Percentiles rank a stretch among this genome's conserved stretches.
Evolutionary conservation across 2,797 vertebrate species (phyloP).

Genomic region (Emys orbicularis): DNA sequence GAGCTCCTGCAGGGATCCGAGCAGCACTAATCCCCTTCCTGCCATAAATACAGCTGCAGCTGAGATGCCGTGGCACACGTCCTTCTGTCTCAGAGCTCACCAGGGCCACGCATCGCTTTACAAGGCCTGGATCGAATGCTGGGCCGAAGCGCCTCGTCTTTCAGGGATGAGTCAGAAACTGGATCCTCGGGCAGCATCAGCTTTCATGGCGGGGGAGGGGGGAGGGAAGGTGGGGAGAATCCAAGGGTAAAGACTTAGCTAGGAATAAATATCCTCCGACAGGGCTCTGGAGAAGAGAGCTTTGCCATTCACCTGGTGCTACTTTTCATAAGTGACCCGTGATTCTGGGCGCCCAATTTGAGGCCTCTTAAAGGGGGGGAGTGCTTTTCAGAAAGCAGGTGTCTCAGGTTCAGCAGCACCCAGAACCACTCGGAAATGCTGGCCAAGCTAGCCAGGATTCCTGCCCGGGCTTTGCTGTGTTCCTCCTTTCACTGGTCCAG

Average conservation of each 20-base stretch:
- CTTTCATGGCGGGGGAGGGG: background rate
- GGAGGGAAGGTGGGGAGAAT: background rate
- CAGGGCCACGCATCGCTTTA: background rate
- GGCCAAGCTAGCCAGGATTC: background rate
- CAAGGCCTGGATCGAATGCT: background rate
- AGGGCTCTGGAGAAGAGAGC: background rate
- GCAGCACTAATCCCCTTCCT: background rate
- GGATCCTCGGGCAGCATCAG: background rate
- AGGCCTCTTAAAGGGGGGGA: background rate
- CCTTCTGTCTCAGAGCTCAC: background rate
- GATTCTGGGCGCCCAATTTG: background rate
- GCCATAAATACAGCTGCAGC: background rate
- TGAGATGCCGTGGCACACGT: background rate
- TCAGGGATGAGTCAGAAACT: constrained; percentile 59
- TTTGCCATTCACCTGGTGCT: background rate
- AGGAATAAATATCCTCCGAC: rapidly evolving
- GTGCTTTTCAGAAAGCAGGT: rapidly evolving
- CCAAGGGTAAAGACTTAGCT: background rate
- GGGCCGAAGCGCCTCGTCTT: constrained; percentile 1
- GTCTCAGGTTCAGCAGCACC: background rate
- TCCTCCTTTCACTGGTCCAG: background rate
- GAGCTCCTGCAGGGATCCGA: background rate
- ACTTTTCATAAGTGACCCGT: background rate
- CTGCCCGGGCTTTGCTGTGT: background rate
- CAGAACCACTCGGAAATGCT: background rate